phyloP scores from a whole-genome alignment of 2,888 invertebrate genomes.

The Rhogogaster chlorosoma region DNA sequence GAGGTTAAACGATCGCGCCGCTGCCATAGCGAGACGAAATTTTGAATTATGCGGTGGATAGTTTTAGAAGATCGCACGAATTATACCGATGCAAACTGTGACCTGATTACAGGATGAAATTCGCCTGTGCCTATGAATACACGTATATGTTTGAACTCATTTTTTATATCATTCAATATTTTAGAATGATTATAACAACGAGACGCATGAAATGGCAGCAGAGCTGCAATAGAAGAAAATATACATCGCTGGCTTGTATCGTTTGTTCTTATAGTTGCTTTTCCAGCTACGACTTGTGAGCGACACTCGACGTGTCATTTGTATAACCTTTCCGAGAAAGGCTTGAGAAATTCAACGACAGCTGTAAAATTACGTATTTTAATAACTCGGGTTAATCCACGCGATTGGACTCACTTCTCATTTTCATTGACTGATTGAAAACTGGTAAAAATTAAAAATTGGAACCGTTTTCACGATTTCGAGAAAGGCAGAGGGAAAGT shows the following conservation, averaged over 20 bases:
- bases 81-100: not conserved
- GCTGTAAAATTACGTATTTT: not conserved
- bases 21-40: not conserved
- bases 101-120: not conserved
- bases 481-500: too few relatives aligned
- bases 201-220: not conserved
- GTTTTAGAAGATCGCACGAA: not conserved
- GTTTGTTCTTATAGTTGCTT: not conserved
- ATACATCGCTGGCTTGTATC: not conserved
- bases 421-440: not conserved
- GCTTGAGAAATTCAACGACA: not conserved
- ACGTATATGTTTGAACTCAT: not conserved
- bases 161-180: not conserved
- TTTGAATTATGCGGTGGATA: not conserved
- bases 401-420: not conserved
- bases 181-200: not conserved
- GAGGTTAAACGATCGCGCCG: constrained; percentile 1
- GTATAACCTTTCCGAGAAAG: not conserved
- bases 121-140: not conserved
- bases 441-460: not conserved
- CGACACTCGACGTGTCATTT: not conserved
- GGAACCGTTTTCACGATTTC: too few relatives aligned
- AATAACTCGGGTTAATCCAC: not conserved
- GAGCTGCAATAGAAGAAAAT: not conserved
- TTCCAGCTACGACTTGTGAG: not conserved